Conservation (phyloP, 2,113 vertebrate genomes). For the Ifrita kowaldi region DNA sequence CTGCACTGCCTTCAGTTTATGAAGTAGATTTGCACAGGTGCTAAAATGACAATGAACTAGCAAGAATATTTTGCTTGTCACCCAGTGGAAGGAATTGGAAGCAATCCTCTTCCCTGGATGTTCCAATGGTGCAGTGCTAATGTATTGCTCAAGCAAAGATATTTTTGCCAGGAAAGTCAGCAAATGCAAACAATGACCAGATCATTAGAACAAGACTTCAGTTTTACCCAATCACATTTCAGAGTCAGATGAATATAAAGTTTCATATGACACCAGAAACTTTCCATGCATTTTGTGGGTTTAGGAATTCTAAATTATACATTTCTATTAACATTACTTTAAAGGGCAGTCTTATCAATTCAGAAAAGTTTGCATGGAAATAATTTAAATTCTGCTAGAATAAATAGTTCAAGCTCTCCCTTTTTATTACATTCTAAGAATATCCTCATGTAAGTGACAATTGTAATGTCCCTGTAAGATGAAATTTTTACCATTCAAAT, state of each 20-base stretch:
- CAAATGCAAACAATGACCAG: background rate
- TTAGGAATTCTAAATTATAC: background rate
- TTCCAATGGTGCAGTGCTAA: background rate
- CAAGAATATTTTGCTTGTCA: background rate
- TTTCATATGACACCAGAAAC: background rate
- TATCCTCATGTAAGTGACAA: background rate
- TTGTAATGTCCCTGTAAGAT: background rate
- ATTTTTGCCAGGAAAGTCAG: background rate
- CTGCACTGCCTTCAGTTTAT: background rate
- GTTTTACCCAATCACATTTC: background rate
- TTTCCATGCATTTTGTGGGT: background rate
- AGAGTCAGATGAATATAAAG: background rate
- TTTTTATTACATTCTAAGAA: background rate
- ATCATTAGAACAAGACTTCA: background rate
- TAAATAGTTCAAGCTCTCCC: conserved; percentile 5
- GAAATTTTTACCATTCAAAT: conserved; percentile 4
- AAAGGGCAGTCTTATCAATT: background rate
- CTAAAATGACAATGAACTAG: background rate
- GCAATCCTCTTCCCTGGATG: background rate
- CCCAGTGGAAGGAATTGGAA: background rate
- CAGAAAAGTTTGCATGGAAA: background rate
- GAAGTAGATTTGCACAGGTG: background rate
- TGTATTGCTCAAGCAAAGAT: background rate
- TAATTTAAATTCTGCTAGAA: background rate
- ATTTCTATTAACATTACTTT: conserved; percentile 15